Conservation (phyloP, 1,140 invertebrate species). For the Anoplophora glabripennis region DNA sequence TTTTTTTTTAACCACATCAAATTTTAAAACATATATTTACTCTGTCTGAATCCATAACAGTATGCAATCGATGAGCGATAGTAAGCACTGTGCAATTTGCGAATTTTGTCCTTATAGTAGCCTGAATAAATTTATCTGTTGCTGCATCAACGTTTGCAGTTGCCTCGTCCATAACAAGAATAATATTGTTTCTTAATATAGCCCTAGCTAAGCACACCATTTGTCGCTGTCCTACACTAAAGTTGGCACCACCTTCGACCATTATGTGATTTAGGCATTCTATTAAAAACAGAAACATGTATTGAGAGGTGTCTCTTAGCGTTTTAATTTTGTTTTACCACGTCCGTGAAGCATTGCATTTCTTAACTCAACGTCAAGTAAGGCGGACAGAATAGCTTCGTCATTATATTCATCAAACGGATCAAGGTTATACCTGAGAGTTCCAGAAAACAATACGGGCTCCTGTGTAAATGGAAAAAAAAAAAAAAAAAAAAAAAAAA, state of each 20-base stretch:
- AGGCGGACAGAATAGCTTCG: conserved; percentile 44
- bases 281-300: conserved; percentile 9
- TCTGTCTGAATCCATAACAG: conserved; percentile 48
- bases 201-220: conserved; percentile 68
- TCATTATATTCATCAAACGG: conserved; percentile 66
- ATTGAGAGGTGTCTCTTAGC: background rate
- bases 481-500: background rate
- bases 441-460: conserved; percentile 77
- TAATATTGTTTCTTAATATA: conserved; percentile 62
- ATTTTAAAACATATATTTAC: conserved; percentile 17
- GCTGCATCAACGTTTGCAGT: conserved; percentile 71
- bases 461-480: conserved; percentile 52
- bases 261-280: conserved; percentile 55
- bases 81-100: conserved; percentile 69
- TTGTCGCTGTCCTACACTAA: conserved; percentile 70
- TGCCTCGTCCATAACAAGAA: conserved; percentile 74
- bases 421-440: conserved; percentile 77
- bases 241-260: conserved; percentile 63
- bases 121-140: conserved; percentile 62
- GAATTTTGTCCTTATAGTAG: conserved; percentile 61
- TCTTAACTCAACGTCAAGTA: conserved; percentile 57
- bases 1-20: too few species aligned
- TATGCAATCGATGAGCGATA: conserved; percentile 69
- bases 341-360: conserved; percentile 44
- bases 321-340: conserved; percentile 37